These are phyloP conservation scores for Lethenteron camtschaticum DNA, from an alignment of 2,113 vertebrate genomes.

Conservation along the genomic window DNA sequence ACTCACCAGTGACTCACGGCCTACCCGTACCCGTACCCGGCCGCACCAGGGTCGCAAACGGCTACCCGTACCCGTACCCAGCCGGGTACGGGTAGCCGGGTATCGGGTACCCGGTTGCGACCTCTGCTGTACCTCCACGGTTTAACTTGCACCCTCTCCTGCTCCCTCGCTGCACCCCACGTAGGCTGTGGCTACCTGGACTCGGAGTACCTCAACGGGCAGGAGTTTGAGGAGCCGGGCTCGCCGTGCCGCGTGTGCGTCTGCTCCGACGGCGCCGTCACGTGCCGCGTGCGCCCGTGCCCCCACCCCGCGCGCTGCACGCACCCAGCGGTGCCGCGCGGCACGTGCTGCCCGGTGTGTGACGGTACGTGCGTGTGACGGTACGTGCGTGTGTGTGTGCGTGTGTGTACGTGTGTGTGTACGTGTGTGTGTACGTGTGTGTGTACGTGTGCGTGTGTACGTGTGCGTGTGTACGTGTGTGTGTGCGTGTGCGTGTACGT, in stretches of 20 bases:
- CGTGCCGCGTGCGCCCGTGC: constrained; percentile 29
- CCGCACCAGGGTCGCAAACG: no score
- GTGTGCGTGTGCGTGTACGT: constrained; percentile 9
- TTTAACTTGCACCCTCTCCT: no score
- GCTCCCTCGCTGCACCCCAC: background rate
- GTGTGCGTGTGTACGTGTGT: constrained; percentile 15
- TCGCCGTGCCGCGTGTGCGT: constrained; percentile 31
- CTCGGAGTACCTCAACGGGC: constrained; percentile 26
- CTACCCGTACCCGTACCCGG: no score
- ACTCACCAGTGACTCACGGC: no score
- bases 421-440: no score
- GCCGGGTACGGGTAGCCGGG: no score
- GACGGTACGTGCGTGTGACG: constrained; percentile 23
- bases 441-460: background rate
- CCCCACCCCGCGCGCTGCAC: constrained; percentile 24
- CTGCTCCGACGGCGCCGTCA: constrained; percentile 35
- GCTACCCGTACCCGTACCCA: no score
- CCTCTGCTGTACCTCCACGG: no score
- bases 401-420: constrained; percentile 15
- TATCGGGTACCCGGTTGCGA: no score
- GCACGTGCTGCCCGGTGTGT: constrained; percentile 46
- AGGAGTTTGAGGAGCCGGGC: constrained; percentile 31
- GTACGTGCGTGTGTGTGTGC: no score
- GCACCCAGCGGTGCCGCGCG: constrained; percentile 24
- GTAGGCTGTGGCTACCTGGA: constrained; percentile 39